Base-by-base conservation (phyloP, 1,140 invertebrate species). In the Holotrichia oblita region DNA sequence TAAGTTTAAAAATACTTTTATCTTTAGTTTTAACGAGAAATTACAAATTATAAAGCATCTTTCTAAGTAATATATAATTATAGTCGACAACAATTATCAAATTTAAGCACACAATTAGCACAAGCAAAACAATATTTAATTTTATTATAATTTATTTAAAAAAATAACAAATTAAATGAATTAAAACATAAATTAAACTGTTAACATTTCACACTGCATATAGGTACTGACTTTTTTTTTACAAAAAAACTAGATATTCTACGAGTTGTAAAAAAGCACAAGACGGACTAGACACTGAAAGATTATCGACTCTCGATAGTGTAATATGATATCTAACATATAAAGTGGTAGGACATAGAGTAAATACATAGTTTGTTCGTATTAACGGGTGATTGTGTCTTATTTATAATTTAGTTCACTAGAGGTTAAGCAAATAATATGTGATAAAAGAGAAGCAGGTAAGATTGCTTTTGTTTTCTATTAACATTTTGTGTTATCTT, bases 291-390 rank as follows among this genome's bases (percentile, higher is more conserved):
- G 61, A 22, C 61, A 34, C 24, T 69, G 61, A 69, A 69, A 69
- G 61, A 69, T 69, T 69, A 69, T 69, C 61, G 61, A 69, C 61
- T 69, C 61, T 48, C 44, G 10, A 69, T 55, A 55, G n/a, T 55
- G 61, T 69, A 69, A 69, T 12, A 17, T 12, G 61, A 69, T 69
- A 69, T 69, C 48, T 69, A 34, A 14, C 61, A 69, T 69, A 22
- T 34, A 14, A 69, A 69, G 61, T 69, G 22, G 48, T 69, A 48
- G 44, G 10, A 48, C 7, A 48, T 10, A 48, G 10, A 17, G n/a
- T 48, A 48, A 10, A 14, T 48, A 22, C 20, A 8, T 64, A 69
- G 20, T 22, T 17, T 17, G 48, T 55, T 17, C 14, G 48, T 55
- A 10, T 55, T 55, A 17, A 17, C 48, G 17, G 48, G 48, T 17